Evolutionary conservation across 2,888 invertebrate species (phyloP), one percentile per base, ranked within the genome.

Genomic region (Trachelus troglodyta): DNA sequence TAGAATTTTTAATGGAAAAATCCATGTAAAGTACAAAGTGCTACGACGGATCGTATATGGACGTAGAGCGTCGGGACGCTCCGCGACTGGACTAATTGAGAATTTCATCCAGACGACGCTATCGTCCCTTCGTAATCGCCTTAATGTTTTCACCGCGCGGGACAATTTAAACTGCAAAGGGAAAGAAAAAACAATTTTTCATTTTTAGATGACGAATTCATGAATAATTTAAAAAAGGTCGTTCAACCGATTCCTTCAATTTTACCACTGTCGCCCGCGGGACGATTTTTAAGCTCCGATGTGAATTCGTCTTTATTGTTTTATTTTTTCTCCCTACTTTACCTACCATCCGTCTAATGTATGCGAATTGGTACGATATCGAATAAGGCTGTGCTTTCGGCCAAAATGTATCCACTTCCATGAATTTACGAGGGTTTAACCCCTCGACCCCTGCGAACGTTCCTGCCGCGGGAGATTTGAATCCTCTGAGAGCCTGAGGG

Each of bases 201-300:
- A 37, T 79, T 79, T 77, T 80, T 81, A 85, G 81, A 81, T 86
- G 85, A 87, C 83, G 87, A 88, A 88, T 88, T 87, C 88, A 87
- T 88, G 87, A 87, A 88, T 87, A 86, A 56, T 23, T 56, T 23
- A 56, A 23, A 34, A 79, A 85, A 88, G 88, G 80, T 82, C 83
- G 87, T 81, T 81, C 79, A 81, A 76, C 82, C 81, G 9, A 23
- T 56, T 56, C 56, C 82, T 86, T 84, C 83, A 79, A 84, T 83
- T 87, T 85, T 84, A 84, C 76, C 79, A 81, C 80, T 73, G 56
- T 79, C 80, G 76, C 78, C 80, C 23, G 23, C 23, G 56, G 9
- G 56, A 23, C 9, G 23, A 23, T 15, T 40, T 40, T 40, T 40
- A 9, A 56, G 6, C 40, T 56, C 9, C 23, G 1, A 9, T 56